Base-by-base conservation (phyloP, 2,113 vertebrate species). In the Tachysurus fulvidraco region DNA sequence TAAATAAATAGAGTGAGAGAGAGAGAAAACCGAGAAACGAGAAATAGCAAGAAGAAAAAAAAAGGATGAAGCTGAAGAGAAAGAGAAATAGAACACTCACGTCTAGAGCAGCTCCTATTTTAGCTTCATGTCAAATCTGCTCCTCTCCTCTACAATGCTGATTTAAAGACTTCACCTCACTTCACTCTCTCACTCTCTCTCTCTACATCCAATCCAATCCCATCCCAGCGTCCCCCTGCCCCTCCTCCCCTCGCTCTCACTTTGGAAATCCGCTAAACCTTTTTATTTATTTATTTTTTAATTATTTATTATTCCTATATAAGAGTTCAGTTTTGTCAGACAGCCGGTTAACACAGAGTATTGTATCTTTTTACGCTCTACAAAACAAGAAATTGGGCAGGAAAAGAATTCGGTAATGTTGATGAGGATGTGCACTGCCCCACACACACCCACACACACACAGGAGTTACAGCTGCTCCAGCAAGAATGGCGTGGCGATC, bases 381-480 rank as follows among this genome's bases (percentile, higher is more conserved):
- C 12, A 14, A 55, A 25, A 7, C 5, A 7, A 16, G 13, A 21
- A 30, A 67, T 67, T 3, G n/a, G 13, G 28, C 3, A 46, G 71
- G 84, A 84, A 19, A 54, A 57, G 25, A 77, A 87, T 77, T 84
- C 65, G 73, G 85, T 60, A 71, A 46, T 36, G 25, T 55, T 5
- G 11, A 23, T 79, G 88, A 79, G 83, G n/a, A 50, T 85, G 69
- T 83, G 85, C 80, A 78, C 57, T 71, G 36, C 69, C 60, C 60
- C 87, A 64, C 73, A 86, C 73, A 54, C 84, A 62, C 73, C 78
- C 83, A 52, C 82, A 83, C 73, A 80, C 78, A 55, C 64, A 59
- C 23, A 84, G n/a, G 13, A 88, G 59, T 79, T 65, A 55, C 30
- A 71, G 36, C 81, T 76, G 14, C 81, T 88, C 14, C 57, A 21